A percentile compares a stretch with the other conserved stretches of the same genome.
These are phyloP conservation scores for Drosophila affinis DNA, from an alignment of 2,888 invertebrate genomes.

Conservation along the genomic window DNA sequence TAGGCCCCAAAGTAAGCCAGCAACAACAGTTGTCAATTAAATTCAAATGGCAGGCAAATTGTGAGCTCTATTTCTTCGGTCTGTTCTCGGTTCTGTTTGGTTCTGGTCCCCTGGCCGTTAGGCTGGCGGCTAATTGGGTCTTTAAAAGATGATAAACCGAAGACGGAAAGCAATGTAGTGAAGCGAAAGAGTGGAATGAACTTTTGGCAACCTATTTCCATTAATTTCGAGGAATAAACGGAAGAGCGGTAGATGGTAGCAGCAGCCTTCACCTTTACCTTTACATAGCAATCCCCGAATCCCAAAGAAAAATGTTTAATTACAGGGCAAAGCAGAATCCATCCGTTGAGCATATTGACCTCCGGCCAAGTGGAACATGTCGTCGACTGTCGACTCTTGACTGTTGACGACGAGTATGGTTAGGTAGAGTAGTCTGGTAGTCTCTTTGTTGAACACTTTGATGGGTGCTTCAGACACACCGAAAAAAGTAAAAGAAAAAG, in stretches of 20 bases:
- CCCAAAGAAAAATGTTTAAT: constrained; percentile 65
- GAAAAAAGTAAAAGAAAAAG: constrained; percentile 18
- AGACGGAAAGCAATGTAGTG: neutral
- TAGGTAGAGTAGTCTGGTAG: constrained; percentile 61
- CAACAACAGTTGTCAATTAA: constrained; percentile 61
- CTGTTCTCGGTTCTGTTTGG: neutral
- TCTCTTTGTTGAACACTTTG: constrained; percentile 63
- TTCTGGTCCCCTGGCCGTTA: constrained; percentile 55
- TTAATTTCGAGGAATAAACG: constrained; percentile 58
- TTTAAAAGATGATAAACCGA: constrained; percentile 24
- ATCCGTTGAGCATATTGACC: constrained; percentile 60
- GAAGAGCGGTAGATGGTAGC: constrained; percentile 13
- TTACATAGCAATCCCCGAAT: neutral
- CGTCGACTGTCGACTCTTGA: constrained; percentile 7
- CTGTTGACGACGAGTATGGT: constrained; percentile 63
- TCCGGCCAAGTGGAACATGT: constrained; percentile 66
- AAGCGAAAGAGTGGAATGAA: constrained; percentile 58
- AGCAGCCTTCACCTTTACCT: constrained; percentile 43
- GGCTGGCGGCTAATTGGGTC: constrained; percentile 63
- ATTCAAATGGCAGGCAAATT: constrained; percentile 51
- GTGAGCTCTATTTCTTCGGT: constrained; percentile 35
- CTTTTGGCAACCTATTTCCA: constrained; percentile 61
- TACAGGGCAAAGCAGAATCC: constrained; percentile 53
- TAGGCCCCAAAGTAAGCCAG: constrained; percentile 40
- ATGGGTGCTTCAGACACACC: constrained; percentile 24